phyloP scores from a whole-genome alignment of 2,888 invertebrate species.

The Chrysolina oricalcia region DNA sequence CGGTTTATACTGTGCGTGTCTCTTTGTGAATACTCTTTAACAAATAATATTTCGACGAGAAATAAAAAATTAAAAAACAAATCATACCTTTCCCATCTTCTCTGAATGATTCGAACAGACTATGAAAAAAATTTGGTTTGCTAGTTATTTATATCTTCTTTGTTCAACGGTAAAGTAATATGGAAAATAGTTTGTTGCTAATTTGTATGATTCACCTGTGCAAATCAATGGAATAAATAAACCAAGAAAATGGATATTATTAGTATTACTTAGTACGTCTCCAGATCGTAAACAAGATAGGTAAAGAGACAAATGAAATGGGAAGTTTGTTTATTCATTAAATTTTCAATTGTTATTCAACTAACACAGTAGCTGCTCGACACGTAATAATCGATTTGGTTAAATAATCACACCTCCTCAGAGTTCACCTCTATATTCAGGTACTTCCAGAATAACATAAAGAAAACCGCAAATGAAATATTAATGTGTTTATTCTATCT shows the following conservation, averaged over 20 bases:
- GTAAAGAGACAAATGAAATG: conserved; percentile 4
- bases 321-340: conserved; percentile 12
- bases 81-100: conserved; percentile 30
- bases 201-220: conserved; percentile 14
- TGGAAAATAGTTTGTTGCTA: neutral
- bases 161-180: neutral
- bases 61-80: too few relatives aligned
- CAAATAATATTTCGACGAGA: neutral
- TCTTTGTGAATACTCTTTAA: too few relatives aligned
- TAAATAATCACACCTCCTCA: neutral
- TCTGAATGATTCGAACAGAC: neutral
- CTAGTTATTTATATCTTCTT: conserved; percentile 12
- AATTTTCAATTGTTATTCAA: conserved; percentile 12
- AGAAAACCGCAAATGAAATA: conserved; percentile 17
- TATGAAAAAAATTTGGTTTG: neutral
- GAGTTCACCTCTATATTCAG: neutral
- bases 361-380: neutral
- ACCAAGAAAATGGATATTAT: conserved; percentile 18
- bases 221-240: conserved; percentile 16
- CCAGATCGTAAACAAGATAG: conserved; percentile 18
- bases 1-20: too few relatives aligned
- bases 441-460: conserved; percentile 2
- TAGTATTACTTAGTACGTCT: conserved; percentile 13
- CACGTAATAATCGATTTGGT: neutral
- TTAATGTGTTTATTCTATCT: conserved; percentile 4